phyloP scores from a whole-genome alignment of 1,140 invertebrate genomes.

The Heterodera carotae region DNA sequence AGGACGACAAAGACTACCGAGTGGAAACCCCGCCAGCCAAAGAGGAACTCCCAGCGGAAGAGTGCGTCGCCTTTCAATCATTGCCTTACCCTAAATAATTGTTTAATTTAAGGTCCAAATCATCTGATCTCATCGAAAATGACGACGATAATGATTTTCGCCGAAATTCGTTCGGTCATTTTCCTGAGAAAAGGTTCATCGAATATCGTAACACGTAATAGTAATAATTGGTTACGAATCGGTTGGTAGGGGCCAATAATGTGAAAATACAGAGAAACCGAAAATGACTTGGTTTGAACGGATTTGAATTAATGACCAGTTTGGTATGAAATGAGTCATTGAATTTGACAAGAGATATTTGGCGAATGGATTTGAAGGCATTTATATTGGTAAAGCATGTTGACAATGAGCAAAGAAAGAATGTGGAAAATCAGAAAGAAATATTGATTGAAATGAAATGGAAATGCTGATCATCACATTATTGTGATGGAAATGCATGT shows the following conservation, averaged over 20 bases:
- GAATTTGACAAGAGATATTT: too few species aligned
- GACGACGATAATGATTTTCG: conserved; percentile 16
- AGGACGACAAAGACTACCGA: conserved; percentile 9
- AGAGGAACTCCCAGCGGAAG: background rate
- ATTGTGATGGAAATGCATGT: too few species aligned
- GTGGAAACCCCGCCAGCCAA: background rate
- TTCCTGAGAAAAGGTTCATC: background rate
- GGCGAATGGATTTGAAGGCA: too few species aligned
- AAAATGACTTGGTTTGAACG: background rate
- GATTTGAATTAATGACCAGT: background rate
- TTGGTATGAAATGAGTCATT: too few species aligned
- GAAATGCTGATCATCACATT: too few species aligned
- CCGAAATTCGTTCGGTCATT: background rate
- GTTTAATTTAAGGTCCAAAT: background rate
- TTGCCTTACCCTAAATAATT: background rate
- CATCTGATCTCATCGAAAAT: background rate
- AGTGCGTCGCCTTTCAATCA: background rate
- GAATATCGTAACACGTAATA: too few species aligned
- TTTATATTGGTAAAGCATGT: too few species aligned
- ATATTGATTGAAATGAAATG: too few species aligned
- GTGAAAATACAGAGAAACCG: background rate
- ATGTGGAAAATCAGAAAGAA: too few species aligned
- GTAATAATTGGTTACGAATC: too few species aligned
- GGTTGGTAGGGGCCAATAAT: background rate
- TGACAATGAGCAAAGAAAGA: too few species aligned